phyloP scores from a whole-genome alignment of 2,113 vertebrate genomes.

The Calonectris borealis region DNA sequence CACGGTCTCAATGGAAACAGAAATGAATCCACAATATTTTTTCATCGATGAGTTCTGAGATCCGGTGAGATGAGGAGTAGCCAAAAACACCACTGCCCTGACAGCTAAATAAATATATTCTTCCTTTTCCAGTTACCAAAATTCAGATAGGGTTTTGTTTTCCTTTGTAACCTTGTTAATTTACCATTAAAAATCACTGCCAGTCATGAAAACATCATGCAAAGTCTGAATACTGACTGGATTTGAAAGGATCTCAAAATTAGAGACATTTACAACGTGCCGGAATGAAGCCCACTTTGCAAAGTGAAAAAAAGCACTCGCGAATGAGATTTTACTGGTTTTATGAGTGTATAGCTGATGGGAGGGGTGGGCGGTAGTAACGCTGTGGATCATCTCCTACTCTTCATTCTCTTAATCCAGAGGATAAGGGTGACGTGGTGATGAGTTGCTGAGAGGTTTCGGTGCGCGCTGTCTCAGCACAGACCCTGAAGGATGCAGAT shows the following conservation, averaged over 20 bases:
- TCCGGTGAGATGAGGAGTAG: not conserved
- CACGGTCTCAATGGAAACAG: not conserved
- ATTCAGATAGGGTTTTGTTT: not conserved
- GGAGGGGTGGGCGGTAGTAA: not conserved
- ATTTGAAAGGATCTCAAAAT: not conserved
- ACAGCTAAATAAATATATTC: not conserved
- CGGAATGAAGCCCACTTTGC: not conserved
- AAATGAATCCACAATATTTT: not conserved
- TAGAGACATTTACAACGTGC: rapidly evolving
- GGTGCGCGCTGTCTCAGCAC: rapidly evolving
- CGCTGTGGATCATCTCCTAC: not conserved
- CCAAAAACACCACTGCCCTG: not conserved
- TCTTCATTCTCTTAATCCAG: not conserved
- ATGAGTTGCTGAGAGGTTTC: not conserved
- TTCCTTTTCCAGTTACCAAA: not conserved
- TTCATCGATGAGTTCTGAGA: not conserved
- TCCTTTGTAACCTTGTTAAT: not conserved
- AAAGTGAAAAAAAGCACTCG: not conserved
- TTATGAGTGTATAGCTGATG: not conserved
- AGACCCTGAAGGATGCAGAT: not conserved
- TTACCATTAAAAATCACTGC: not conserved
- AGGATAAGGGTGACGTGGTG: not conserved
- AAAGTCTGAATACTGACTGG: not conserved
- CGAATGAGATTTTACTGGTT: not conserved
- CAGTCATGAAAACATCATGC: not conserved